Percentiles rank a stretch among this genome's conserved stretches.
These are phyloP conservation scores for Pan paniscus DNA, from an alignment of 2,113 vertebrate genomes.

Conservation along the genomic window DNA sequence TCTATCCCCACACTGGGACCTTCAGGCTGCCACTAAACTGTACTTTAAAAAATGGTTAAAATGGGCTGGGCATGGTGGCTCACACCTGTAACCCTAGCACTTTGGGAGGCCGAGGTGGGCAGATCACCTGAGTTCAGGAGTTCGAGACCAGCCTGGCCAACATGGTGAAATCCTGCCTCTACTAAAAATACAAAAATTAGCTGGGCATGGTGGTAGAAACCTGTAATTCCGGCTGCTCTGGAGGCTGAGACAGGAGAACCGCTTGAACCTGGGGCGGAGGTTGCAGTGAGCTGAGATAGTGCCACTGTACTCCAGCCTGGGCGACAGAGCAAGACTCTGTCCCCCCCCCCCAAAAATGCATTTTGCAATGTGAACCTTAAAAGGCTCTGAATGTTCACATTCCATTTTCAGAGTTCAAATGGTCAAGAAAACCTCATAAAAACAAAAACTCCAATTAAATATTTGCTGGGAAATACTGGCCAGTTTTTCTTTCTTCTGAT, in stretches of 20 bases:
- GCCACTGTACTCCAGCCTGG: neutral
- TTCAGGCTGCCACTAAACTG: neutral
- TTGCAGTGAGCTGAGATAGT: neutral
- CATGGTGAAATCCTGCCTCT: neutral
- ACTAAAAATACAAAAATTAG: neutral
- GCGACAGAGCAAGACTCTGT: neutral
- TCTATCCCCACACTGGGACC: neutral
- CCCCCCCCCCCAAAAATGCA: neutral
- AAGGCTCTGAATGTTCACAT: neutral
- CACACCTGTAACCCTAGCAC: neutral
- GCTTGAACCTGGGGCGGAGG: neutral
- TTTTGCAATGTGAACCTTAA: neutral
- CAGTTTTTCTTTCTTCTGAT: neutral
- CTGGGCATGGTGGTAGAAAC: neutral
- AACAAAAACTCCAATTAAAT: conserved; percentile 19
- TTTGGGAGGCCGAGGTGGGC: neutral
- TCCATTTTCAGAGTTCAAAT: conserved; percentile 52
- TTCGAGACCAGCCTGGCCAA: neutral
- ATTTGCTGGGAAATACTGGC: neutral
- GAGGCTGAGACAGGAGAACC: neutral
- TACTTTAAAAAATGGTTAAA: too few species aligned
- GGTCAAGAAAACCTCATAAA: conserved; percentile 21
- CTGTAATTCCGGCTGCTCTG: neutral
- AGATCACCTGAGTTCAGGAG: neutral
- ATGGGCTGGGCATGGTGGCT: too few species aligned